These are phyloP conservation scores for Conomelus anceps DNA, from an alignment of 2,888 invertebrate genomes.

Conservation along the genomic window DNA sequence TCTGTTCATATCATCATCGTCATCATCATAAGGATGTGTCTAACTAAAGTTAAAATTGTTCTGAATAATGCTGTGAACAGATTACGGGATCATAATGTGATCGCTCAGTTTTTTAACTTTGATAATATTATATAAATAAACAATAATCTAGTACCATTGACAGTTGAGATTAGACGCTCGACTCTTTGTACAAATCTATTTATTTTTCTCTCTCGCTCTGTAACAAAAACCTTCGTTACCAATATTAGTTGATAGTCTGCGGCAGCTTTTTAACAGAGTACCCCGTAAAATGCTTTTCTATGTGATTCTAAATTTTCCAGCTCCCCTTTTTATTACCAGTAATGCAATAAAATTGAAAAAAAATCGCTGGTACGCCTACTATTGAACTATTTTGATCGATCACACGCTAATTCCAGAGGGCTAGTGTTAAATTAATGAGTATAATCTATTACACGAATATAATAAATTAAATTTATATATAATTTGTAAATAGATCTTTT, in stretches of 20 bases:
- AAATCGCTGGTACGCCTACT: no score
- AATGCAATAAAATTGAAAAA: not conserved
- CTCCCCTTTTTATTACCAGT: not conserved
- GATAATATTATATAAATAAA: not conserved
- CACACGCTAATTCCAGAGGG: not conserved
- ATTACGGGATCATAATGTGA: not conserved
- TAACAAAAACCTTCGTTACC: not conserved
- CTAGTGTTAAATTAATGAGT: not conserved
- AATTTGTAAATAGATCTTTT: not conserved
- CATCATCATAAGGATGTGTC: no score
- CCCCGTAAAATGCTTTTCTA: not conserved
- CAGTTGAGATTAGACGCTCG: not conserved
- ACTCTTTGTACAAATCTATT: not conserved
- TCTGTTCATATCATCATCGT: not conserved
- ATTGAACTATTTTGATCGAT: not conserved
- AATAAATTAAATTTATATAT: not conserved
- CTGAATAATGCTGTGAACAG: no score
- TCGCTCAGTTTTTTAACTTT: not conserved
- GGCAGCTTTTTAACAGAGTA: not conserved
- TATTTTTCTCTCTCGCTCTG: not conserved
- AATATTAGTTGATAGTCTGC: not conserved
- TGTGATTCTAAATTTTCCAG: not conserved
- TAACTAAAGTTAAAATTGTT: not conserved
- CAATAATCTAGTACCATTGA: not conserved
- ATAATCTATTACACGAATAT: not conserved